These are phyloP conservation scores for Tinea pellionella DNA, from an alignment of 2,888 invertebrate species.

Conservation along the genomic window DNA sequence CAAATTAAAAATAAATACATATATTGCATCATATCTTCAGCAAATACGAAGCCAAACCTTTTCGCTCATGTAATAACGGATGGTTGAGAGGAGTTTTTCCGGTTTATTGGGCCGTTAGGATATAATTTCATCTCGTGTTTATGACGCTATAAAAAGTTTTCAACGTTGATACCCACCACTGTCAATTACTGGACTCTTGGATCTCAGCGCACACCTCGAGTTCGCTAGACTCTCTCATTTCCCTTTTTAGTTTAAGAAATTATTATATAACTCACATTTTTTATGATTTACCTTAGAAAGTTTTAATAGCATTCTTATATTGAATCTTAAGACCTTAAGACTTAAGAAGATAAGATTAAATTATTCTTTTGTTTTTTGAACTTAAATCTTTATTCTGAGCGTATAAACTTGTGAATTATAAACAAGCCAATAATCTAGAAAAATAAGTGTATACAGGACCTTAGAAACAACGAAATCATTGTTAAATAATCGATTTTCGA, in stretches of 20 bases:
- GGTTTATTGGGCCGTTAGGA: conserved; percentile 64
- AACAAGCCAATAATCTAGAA: too few relatives aligned
- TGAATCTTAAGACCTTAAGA: too few relatives aligned
- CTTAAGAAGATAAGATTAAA: too few relatives aligned
- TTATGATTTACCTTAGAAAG: too few relatives aligned
- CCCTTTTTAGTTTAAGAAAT: not conserved
- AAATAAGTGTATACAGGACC: too few relatives aligned
- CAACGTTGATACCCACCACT: conserved; percentile 55
- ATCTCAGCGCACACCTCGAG: conserved; percentile 13
- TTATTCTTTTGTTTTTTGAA: too few relatives aligned
- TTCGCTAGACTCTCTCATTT: not conserved
- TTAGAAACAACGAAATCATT: too few relatives aligned
- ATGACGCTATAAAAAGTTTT: conserved; percentile 61
- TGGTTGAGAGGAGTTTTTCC: conserved; percentile 53
- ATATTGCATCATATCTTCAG: conserved; percentile 16
- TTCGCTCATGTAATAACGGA: conserved; percentile 50
- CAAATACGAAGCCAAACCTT: conserved; percentile 41
- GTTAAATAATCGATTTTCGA: not conserved
- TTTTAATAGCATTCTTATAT: too few relatives aligned
- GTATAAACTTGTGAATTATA: too few relatives aligned
- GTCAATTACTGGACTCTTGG: conserved; percentile 44
- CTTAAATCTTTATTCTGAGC: too few relatives aligned
- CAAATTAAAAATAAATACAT: conserved; percentile 3
- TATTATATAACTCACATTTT: too few relatives aligned
- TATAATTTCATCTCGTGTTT: conserved; percentile 67